A percentile compares a stretch with the other conserved stretches of the same genome.
phyloP scores from a whole-genome alignment of 2,113 vertebrate species.

The Anoura caudifer region DNA sequence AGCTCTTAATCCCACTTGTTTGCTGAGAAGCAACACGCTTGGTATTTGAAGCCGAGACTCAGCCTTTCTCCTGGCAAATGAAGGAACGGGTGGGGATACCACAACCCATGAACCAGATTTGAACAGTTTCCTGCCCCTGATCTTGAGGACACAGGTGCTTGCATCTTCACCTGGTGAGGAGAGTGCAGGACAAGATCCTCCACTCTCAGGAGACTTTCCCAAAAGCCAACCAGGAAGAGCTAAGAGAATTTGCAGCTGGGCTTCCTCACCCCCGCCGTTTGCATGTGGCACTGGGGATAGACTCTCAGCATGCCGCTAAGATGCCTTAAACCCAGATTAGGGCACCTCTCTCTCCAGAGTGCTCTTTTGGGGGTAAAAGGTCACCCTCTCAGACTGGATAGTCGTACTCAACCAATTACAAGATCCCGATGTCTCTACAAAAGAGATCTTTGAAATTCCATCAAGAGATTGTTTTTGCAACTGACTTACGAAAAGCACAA shows the following conservation, averaged over 20 bases:
- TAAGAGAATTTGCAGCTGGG: constrained; percentile 84
- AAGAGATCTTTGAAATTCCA: constrained; percentile 80
- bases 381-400: constrained; percentile 92
- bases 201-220: constrained; percentile 84
- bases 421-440: constrained; percentile 85
- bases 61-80: constrained; percentile 21
- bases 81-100: constrained; percentile 17
- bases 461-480: constrained; percentile 86
- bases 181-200: constrained; percentile 40
- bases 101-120: constrained; percentile 58
- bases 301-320: constrained; percentile 90
- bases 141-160: constrained; percentile 65
- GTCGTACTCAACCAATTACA: constrained; percentile 91
- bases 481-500: constrained; percentile 73
- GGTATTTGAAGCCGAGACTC: background rate
- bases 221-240: constrained; percentile 84
- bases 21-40: background rate
- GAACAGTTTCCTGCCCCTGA: constrained; percentile 65
- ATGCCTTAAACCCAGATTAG: constrained; percentile 95
- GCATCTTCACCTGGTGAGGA: constrained; percentile 69
- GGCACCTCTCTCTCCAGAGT: constrained; percentile 88
- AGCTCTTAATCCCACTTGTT: background rate
- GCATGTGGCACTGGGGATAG: constrained; percentile 87
- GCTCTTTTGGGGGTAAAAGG: constrained; percentile 92
- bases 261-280: constrained; percentile 87